phyloP scores from a whole-genome alignment of 2,797 vertebrate genomes.

The Galago senegalensis region DNA sequence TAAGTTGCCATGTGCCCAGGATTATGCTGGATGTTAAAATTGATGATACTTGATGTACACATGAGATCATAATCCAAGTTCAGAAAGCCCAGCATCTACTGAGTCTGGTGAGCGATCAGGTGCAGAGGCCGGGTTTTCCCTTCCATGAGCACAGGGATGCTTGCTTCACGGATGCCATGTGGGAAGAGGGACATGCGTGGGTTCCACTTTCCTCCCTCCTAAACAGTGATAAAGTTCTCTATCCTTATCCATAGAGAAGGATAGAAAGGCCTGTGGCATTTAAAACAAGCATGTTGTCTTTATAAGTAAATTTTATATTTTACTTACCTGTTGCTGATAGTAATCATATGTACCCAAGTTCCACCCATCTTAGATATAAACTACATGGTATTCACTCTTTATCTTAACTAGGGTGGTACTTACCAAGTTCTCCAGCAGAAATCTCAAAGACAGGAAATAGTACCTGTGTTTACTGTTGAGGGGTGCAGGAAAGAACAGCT shows the following conservation, averaged over 20 bases:
- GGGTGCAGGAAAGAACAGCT: background rate
- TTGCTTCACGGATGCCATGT: background rate
- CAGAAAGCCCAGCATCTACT: background rate
- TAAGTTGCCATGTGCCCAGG: background rate
- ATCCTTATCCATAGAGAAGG: background rate
- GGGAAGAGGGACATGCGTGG: background rate
- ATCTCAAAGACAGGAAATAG: background rate
- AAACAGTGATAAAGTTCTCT: background rate
- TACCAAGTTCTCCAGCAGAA: conserved; percentile 3
- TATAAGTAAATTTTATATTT: background rate
- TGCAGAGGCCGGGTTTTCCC: background rate
- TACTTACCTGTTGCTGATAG: background rate
- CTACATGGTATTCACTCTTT: background rate
- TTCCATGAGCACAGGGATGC: background rate
- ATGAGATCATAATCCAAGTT: background rate
- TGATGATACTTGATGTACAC: background rate
- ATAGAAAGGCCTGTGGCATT: background rate
- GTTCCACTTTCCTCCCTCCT: background rate
- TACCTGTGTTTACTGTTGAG: background rate
- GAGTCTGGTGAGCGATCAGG: background rate
- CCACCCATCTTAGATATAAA: conserved; percentile 29
- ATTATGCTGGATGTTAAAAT: background rate
- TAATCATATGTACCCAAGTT: background rate
- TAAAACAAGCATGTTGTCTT: background rate
- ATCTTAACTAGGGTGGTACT: background rate